A percentile compares a stretch with the other conserved stretches of the same genome.
Conservation (phyloP, 2,888 invertebrate species). For the Pomacea canaliculata region DNA sequence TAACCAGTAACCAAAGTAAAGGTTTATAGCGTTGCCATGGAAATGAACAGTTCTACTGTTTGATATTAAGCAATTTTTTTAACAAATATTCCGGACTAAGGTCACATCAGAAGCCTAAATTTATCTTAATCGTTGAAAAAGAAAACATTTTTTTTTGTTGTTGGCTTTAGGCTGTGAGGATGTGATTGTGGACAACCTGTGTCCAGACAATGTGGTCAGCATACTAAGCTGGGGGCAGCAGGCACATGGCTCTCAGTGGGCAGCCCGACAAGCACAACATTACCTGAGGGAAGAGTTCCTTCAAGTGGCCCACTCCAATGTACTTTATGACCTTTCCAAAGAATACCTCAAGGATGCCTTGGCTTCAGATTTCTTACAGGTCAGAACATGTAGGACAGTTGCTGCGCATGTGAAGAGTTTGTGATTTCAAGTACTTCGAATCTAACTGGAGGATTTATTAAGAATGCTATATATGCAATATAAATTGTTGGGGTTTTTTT, state of each 20-base stretch:
- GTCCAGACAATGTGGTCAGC: constrained; percentile 84
- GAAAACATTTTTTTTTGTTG: not conserved
- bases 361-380: constrained; percentile 80
- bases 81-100: too few species aligned
- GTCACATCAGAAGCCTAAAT: too few species aligned
- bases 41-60: too few species aligned
- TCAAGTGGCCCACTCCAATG: constrained; percentile 73
- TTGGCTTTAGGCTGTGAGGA: constrained; percentile 84
- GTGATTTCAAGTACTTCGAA: not conserved
- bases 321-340: constrained; percentile 83
- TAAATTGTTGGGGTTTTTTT: not conserved
- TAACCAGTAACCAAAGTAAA: too few species aligned
- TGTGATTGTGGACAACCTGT: constrained; percentile 87
- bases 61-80: too few species aligned
- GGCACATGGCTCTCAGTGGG: constrained; percentile 93
- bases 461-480: too few species aligned
- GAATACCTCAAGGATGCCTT: constrained; percentile 81
- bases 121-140: too few species aligned
- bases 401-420: not conserved
- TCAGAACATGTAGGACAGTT: constrained; percentile 35
- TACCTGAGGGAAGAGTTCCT: constrained; percentile 94
- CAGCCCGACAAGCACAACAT: constrained; percentile 89
- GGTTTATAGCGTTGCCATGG: too few species aligned
- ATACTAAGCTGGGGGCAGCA: constrained; percentile 90
- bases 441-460: too few species aligned